phyloP scores from a whole-genome alignment of 2,797 vertebrate genomes.

The Bradypodion ventrale region DNA sequence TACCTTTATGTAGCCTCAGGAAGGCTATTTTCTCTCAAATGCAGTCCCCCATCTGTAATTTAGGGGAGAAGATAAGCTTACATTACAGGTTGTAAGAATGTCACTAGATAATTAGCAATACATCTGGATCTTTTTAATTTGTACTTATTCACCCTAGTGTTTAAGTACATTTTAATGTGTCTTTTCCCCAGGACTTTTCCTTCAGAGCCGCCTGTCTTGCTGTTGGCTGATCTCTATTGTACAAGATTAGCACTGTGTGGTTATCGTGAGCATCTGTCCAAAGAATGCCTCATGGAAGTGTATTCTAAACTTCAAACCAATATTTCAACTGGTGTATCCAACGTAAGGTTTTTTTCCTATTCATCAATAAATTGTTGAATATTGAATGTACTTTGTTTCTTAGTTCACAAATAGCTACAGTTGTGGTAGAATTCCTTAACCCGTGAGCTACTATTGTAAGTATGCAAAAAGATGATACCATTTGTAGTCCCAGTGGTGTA shows the following conservation, averaged over 20 bases:
- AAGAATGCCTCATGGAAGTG: conserved; percentile 82
- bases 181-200: conserved; percentile 82
- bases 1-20: background rate
- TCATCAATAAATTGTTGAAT: background rate
- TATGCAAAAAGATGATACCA: background rate
- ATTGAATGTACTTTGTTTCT: background rate
- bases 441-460: background rate
- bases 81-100: background rate
- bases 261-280: conserved; percentile 82
- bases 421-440: conserved; percentile 5
- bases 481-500: background rate
- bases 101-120: background rate
- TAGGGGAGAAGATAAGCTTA: background rate
- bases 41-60: background rate
- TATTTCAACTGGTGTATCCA: conserved; percentile 88
- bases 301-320: conserved; percentile 84
- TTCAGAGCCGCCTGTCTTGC: conserved; percentile 83
- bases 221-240: conserved; percentile 92
- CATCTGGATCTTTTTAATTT: background rate
- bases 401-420: background rate
- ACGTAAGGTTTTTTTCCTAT: conserved; percentile 76
- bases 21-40: background rate
- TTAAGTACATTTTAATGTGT: background rate
- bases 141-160: background rate
- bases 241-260: conserved; percentile 88